Conservation (phyloP, 2,888 invertebrate genomes). For the Hoplodrina blanda region DNA sequence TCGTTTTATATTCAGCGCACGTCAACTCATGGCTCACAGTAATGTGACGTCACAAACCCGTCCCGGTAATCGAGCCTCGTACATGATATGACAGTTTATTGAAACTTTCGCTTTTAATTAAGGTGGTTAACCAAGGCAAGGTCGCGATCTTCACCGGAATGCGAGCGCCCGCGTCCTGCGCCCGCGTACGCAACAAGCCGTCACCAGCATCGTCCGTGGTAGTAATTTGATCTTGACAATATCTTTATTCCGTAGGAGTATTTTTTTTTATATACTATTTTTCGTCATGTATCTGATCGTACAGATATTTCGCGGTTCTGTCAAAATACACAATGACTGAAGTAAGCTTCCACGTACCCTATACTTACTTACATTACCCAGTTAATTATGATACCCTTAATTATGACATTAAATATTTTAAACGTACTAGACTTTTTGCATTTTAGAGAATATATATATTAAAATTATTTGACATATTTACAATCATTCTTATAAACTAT, state of each 20-base stretch:
- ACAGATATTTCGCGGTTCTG: not conserved
- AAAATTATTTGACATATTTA: no score
- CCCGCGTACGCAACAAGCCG: slow-evolving; percentile 2
- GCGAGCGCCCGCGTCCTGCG: slow-evolving; percentile 54
- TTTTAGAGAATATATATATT: no score
- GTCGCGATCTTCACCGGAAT: slow-evolving; percentile 76
- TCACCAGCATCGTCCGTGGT: not conserved
- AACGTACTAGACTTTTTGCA: not conserved
- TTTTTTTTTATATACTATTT: not conserved
- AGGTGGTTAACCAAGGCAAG: slow-evolving; percentile 76
- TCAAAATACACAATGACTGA: not conserved
- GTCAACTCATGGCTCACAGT: slow-evolving; percentile 74
- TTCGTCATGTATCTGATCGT: not conserved
- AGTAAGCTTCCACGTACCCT: slow-evolving; percentile 1
- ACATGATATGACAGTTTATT: slow-evolving; percentile 74
- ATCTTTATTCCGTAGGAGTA: slow-evolving; percentile 12
- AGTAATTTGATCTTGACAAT: not conserved
- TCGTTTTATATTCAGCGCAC: slow-evolving; percentile 77
- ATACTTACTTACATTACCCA: not conserved
- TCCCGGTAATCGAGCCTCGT: slow-evolving; percentile 75
- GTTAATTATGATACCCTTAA: no score
- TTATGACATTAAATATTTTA: not conserved
- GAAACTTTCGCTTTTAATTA: slow-evolving; percentile 85
- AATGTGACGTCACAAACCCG: slow-evolving; percentile 74
- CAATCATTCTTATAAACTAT: no score